Percentiles rank a stretch among this genome's conserved stretches.
These are phyloP conservation scores for Copsychus sechellarum DNA, from an alignment of 2,113 vertebrate species.

Conservation along the genomic window DNA sequence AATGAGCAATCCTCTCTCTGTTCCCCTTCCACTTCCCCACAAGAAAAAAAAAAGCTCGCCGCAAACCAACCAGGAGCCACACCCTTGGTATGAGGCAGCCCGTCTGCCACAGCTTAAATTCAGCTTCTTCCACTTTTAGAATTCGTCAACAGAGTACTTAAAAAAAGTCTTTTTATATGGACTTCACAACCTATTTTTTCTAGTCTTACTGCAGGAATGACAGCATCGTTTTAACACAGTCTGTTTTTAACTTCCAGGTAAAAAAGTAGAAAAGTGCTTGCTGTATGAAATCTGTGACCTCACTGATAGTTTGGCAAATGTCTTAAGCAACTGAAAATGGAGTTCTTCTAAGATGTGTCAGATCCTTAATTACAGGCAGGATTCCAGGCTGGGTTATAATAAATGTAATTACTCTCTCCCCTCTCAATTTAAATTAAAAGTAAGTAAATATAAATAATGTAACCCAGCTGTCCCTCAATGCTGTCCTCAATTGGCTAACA, in stretches of 20 bases:
- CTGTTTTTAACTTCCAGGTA: background rate
- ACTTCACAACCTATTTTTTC: conserved; percentile 1
- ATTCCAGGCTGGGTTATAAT: conserved; percentile 37
- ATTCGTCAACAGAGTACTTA: conserved; percentile 14
- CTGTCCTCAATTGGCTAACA: background rate
- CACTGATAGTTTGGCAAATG: background rate
- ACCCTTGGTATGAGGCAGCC: conserved; percentile 48
- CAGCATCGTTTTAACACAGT: background rate
- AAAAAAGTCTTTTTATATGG: background rate
- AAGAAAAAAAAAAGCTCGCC: conserved; percentile 7
- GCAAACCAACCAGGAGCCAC: conserved; percentile 21
- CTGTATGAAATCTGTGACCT: background rate
- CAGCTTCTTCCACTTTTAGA: conserved; percentile 44
- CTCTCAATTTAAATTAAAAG: conserved; percentile 27
- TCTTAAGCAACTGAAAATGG: conserved; percentile 24
- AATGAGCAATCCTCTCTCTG: conserved; percentile 53
- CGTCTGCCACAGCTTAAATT: conserved; percentile 24
- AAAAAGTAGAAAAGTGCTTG: background rate
- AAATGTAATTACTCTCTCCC: conserved; percentile 43
- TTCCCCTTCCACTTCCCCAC: conserved; percentile 29
- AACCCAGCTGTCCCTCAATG: background rate
- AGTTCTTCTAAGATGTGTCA: conserved; percentile 35
- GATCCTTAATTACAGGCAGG: conserved; percentile 51
- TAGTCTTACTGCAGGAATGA: background rate
- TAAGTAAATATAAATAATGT: conserved; percentile 41